Evolutionary conservation across 1,140 invertebrate genomes (phyloP).

Genomic region (fruit fly (Drosophila melanogaster)): Release_6_plus_ISO1_MT NT_033777.3:10886501-10887000

Average conservation of each 20-base stretch:
- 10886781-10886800: constrained; percentile 23
- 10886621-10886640: constrained; percentile 35
- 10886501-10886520: not conserved
- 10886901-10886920: too few relatives aligned
- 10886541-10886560: constrained; percentile 42
- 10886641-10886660: constrained; percentile 61
- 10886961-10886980: not conserved
- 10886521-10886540: constrained; percentile 56
- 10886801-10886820: constrained; percentile 17
- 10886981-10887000: not conserved
- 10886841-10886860: too few relatives aligned
- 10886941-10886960: not conserved
- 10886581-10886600: constrained; percentile 50
- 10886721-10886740: constrained; percentile 3
- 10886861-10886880: too few relatives aligned
- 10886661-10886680: constrained; percentile 57
- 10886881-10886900: too few relatives aligned
- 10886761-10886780: constrained; percentile 33
- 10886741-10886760: constrained; percentile 48
- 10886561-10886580: constrained; percentile 71
- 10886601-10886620: constrained; percentile 34
- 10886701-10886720: constrained; percentile 1
- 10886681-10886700: not conserved
- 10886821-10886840: not conserved
- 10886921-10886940: too few relatives aligned